phyloP scores from a whole-genome alignment of 2,797 vertebrate species.

The Garrulus glandarius region DNA sequence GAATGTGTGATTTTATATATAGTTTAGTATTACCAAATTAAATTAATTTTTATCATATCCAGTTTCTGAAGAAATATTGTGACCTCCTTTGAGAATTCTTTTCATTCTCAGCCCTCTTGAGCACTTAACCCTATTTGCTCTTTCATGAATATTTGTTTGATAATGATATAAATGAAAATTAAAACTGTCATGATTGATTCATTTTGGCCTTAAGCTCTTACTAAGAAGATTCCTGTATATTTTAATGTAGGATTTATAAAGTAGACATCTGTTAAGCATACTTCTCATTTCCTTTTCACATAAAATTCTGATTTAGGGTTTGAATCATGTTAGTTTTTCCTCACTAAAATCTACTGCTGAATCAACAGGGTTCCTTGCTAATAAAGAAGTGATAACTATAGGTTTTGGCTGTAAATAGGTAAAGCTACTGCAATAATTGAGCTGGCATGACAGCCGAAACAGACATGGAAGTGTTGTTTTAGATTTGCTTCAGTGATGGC shows the following conservation, averaged over 20 bases:
- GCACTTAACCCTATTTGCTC: not conserved
- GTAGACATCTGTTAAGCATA: not conserved
- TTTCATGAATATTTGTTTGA: not conserved
- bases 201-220: not conserved
- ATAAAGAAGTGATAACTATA: not conserved
- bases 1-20: not conserved
- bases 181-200: not conserved
- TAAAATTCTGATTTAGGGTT: not conserved
- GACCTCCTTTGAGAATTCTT: not conserved
- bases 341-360: not conserved
- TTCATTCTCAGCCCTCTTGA: not conserved
- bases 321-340: not conserved
- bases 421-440: not conserved
- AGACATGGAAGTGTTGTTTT: not conserved
- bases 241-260: not conserved
- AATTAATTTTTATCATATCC: not conserved
- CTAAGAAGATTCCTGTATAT: not conserved
- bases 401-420: not conserved
- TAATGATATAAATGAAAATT: not conserved
- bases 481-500: not conserved
- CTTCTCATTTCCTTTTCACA: not conserved
- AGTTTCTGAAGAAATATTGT: not conserved
- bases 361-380: not conserved
- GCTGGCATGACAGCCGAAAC: not conserved
- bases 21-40: conserved; percentile 31